Evolutionary conservation across 2,888 invertebrate genomes (phyloP), one percentile per base, ranked within the genome.

Genomic region (Ectobius pallidus): DNA sequence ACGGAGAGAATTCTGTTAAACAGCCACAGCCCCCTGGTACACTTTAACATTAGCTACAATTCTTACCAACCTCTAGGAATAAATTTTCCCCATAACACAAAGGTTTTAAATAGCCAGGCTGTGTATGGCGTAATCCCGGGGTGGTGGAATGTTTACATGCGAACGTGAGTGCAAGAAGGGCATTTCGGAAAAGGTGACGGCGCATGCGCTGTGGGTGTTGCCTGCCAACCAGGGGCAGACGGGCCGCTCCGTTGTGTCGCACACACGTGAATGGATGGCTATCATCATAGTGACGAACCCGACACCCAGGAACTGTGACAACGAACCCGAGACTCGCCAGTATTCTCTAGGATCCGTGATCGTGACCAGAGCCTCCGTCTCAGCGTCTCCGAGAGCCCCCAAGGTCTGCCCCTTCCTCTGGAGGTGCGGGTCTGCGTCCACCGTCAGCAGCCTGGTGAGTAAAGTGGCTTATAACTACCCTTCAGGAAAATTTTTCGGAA

Each of bases 241-340:
- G n/a, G 58, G 58, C 58, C 30, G 27, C 11, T 30, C 30, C 58
- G n/a, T n/a, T 25, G 30, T 58, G 32, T 16, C 14, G n/a, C n/a
- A 30, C n/a, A 58, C 32, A 58, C 58, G 58, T 30, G 58, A 32
- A 32, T 22, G 16, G 44, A 65, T 65, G 65, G 65, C 65, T 18
- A 65, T 65, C 46, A 65, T 65, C 6, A 65, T 65, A 42, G 65
- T 65, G n/a, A 65, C 65, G 44, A 65, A 65, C 30, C 65, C 65
- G 25, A 65, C 65, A n/a, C 65, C 65, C 6, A 65, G 44, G n/a
- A 65, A 46, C 65, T 65, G 65, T 14, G 65, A 46, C 11, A 25
- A 65, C 44, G 44, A 65, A 4, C 9, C 25, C 1, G 65, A 65
- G 1, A 16, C n/a, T 1, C 27, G 65, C 7, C 62, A 62, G 1